Conservation (phyloP, 2,113 vertebrate species). For the Prochilodus magdalenae region DNA sequence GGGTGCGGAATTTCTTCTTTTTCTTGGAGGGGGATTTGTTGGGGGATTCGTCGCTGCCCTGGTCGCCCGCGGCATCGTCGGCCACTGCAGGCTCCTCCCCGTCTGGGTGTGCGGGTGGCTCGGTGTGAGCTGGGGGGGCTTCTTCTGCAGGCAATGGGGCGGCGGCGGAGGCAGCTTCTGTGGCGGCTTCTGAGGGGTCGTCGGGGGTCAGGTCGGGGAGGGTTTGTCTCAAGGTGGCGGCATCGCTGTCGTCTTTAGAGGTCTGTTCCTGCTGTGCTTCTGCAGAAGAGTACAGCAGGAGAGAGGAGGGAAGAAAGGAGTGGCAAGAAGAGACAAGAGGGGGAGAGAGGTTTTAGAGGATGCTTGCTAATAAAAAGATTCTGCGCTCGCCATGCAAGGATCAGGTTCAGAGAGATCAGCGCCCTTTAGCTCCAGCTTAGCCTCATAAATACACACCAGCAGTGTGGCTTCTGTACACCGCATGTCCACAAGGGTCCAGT, state of each 20-base stretch:
- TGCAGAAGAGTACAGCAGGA: constrained; percentile 58
- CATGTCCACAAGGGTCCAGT: background rate
- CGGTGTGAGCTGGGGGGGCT: constrained; percentile 61
- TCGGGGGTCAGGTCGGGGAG: constrained; percentile 93
- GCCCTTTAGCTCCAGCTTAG: background rate
- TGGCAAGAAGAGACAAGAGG: constrained; percentile 17
- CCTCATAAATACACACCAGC: background rate
- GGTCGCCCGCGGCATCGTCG: constrained; percentile 78
- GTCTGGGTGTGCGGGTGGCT: constrained; percentile 58
- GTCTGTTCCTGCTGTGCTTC: constrained; percentile 82
- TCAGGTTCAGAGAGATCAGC: background rate
- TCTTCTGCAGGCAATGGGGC: constrained; percentile 83
- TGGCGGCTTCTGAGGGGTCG: constrained; percentile 87
- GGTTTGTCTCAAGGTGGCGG: constrained; percentile 92
- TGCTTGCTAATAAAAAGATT: background rate
- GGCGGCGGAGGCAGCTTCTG: constrained; percentile 77
- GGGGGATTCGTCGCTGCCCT: constrained; percentile 92
- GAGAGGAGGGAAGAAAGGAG: background rate
- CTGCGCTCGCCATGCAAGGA: background rate
- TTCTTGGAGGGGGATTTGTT: constrained; percentile 99
- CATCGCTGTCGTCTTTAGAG: constrained; percentile 87
- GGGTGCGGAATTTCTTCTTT: constrained; percentile 99
- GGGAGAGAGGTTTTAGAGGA: background rate
- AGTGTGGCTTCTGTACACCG: background rate
- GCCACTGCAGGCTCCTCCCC: constrained; percentile 73